These are phyloP conservation scores for Drosophila lacertosa DNA, from an alignment of 1,140 invertebrate species.

Conservation along the genomic window DNA sequence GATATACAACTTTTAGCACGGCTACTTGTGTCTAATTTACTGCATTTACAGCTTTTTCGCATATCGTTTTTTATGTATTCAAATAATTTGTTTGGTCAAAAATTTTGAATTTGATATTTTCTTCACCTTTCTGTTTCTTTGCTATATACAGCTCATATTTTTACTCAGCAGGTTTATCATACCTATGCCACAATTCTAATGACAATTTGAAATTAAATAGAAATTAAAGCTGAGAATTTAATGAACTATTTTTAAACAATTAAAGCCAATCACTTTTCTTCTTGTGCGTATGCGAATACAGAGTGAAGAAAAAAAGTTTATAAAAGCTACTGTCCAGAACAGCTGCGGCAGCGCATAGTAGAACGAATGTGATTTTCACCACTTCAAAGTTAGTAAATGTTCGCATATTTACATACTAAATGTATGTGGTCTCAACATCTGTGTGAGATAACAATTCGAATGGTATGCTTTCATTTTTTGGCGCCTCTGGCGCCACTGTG, in stretches of 20 bases:
- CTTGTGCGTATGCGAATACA: not conserved
- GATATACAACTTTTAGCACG: slow-evolving; percentile 14
- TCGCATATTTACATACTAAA: slow-evolving; percentile 1
- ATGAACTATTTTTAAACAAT: not conserved
- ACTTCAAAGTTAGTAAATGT: not conserved
- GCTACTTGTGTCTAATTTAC: not conserved
- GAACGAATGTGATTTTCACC: slow-evolving; percentile 21
- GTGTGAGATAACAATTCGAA: slow-evolving; percentile 14
- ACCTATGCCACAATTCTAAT: not conserved
- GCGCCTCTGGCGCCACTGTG: slow-evolving; percentile 40
- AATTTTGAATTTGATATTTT: not conserved
- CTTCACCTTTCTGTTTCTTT: not conserved
- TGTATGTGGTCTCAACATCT: not conserved
- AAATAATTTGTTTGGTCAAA: slow-evolving; percentile 4
- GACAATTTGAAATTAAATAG: too few species aligned
- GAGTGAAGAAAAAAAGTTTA: slow-evolving; percentile 2
- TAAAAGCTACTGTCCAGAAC: slow-evolving; percentile 5
- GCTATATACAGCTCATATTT: not conserved
- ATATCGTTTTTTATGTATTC: too few species aligned
- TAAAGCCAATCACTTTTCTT: not conserved
- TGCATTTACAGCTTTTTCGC: slow-evolving; percentile 6
- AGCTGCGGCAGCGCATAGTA: slow-evolving; percentile 27
- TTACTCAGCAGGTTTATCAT: not conserved
- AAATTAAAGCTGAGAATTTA: slow-evolving; percentile 8
- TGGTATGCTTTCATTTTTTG: slow-evolving; percentile 29